Evolutionary conservation across 2,888 invertebrate species (phyloP), one percentile per base, ranked within the genome.

Genomic region (Euzophera pinguis): DNA sequence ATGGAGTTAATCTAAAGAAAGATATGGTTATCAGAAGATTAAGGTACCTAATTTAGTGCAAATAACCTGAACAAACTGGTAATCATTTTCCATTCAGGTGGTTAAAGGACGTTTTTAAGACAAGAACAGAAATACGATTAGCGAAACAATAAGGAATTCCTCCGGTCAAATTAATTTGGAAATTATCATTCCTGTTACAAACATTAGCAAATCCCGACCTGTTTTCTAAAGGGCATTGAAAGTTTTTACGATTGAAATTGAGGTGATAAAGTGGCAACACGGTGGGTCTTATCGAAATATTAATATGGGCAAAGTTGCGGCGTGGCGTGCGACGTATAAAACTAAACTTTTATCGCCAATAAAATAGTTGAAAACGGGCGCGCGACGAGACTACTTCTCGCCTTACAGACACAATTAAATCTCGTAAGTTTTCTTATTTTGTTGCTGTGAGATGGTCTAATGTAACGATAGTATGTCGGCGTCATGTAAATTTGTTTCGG

Each of bases 211-310:
- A 45, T 32, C 14, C 32, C 32, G 10, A 34, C 14, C 45, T 14
- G 10, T 32, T 27, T 10, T 7, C 45, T 16, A 45, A n/a, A 45
- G 45, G 45, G 14, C 45, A 32, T 13, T 45, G 8, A 45, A 50
- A 50, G 49, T 39, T 50, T 50, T 50, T 50, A 50, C 49, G 49
- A 39, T 50, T 50, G 29, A 50, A 50, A 50, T 50, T 39, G 49
- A 39, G 14, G 49, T 50, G 49, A 50, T 50, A 50, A 50, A 41
- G 12, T 39, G 49, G 39, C 45, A 41, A 39, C 39, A 29, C 49
- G 48, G 48, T 14, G 45, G 45, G 45, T 45, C 45, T 50, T 50
- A 50, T 50, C 49, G 49, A 50, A 39, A 39, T 50, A 39, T 48
- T 48, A 29, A 50, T 50, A 50, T 41, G 49, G 38, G 32, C 7